Evolutionary conservation across 2,113 vertebrate species (phyloP), one percentile per base, ranked within the genome.

Genomic region (Toxotes jaculatrix): DNA sequence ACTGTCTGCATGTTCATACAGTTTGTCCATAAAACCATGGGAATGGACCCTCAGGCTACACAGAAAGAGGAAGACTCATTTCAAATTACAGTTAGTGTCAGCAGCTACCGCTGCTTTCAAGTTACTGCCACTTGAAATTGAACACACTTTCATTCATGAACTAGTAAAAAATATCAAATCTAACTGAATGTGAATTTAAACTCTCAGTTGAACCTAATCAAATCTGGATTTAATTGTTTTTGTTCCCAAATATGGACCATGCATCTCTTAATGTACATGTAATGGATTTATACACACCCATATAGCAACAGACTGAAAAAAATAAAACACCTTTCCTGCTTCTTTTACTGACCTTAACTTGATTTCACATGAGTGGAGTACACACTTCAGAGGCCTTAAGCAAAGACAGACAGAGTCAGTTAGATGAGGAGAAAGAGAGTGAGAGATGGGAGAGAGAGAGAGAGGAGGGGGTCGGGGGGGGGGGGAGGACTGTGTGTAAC

Each of bases 291-390:
- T 27, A 53, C 17, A 53, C 49, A 53, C 21, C 6, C 59, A 21
- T 62, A 38, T 40, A 17, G 60, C 40, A 34, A 62, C 8, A 19
- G 60, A 27, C 10, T 47, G 4, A 11, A 9, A 4, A 34, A 36
- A 10, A 61, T 9, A 36, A 32, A 17, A 60, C 11, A 57, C 8
- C 38, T 63, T 14, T 10, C 27, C 47, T 47, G 34, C 11, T 53
- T 13, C 61, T 67, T 34, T 62, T 36, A 70, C 61, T 63, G 47
- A 19, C 3, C 40, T 74, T 42, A 42, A 59, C 71, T 71, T 77
- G 51, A 81, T 67, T 84, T 67, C 62, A 85, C 79, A 79, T 69
- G 79, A 80, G 49, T 78, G 65, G 32, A 83, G 38, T 73, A 27
- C 32, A 82, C 63, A 74, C 63, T 78, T 49, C 5, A n/a, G 51